These are phyloP conservation scores for Podiceps cristatus DNA, from an alignment of 2,113 vertebrate species.

Conservation along the genomic window DNA sequence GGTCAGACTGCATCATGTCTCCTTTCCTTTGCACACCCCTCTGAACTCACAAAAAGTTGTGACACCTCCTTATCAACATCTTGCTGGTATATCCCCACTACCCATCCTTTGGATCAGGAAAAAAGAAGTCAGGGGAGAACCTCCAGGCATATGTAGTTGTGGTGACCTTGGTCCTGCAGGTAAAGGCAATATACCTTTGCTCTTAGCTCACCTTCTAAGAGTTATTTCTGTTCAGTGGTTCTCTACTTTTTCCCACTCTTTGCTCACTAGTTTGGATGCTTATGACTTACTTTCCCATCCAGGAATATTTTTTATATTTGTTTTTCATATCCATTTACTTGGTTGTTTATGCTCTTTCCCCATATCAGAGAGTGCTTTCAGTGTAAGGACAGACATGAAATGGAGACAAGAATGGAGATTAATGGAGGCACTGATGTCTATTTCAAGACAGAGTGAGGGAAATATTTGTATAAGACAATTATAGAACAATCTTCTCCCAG, in stretches of 20 bases:
- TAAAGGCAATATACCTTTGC: neutral
- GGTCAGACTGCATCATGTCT: neutral
- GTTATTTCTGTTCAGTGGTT: neutral
- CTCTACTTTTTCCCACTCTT: neutral
- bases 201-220: neutral
- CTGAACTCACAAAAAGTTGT: neutral
- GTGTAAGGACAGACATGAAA: neutral
- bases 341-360: neutral
- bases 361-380: neutral
- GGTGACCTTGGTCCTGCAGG: neutral
- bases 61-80: neutral
- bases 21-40: neutral
- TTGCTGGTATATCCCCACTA: neutral
- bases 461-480: neutral
- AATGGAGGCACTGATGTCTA: neutral
- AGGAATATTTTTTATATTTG: neutral
- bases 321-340: neutral
- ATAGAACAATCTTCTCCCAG: neutral
- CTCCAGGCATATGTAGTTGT: neutral
- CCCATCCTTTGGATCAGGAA: neutral
- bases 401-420: neutral
- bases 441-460: neutral
- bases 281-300: neutral
- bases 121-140: neutral
- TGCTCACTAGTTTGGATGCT: neutral